Evolutionary conservation across 2,888 invertebrate species (phyloP).

Genomic region (Drosophila nr. perissopoda): DNA sequence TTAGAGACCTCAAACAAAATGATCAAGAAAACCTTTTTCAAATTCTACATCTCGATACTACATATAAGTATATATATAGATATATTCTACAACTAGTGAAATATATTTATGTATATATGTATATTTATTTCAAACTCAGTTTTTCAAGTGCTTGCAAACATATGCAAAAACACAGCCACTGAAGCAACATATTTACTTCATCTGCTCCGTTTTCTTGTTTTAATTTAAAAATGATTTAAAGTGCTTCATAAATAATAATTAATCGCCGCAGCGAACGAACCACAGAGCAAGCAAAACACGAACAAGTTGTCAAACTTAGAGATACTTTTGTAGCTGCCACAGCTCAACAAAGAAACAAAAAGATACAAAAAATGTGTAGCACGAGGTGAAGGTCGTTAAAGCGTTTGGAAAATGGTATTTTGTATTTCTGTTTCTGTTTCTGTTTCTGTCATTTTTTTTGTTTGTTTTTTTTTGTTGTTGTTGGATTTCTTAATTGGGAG

Average conservation of each 20-base stretch:
- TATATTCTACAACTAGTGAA: too few relatives aligned
- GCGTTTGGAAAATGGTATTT: slow-evolving; percentile 48
- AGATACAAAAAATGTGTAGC: slow-evolving; percentile 26
- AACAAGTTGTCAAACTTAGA: slow-evolving; percentile 22
- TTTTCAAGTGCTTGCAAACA: neutral
- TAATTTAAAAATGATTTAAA: neutral
- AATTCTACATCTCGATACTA: neutral
- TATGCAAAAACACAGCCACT: neutral
- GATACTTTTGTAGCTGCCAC: slow-evolving; percentile 21
- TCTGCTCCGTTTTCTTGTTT: neutral
- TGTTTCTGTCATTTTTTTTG: neutral
- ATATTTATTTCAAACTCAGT: neutral
- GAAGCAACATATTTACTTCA: neutral
- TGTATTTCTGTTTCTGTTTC: slow-evolving; percentile 17
- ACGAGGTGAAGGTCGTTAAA: slow-evolving; percentile 72
- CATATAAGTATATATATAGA: neutral
- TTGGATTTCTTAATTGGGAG: slow-evolving; percentile 24
- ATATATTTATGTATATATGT: neutral
- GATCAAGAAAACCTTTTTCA: too few relatives aligned
- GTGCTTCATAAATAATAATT: neutral
- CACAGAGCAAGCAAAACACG: slow-evolving; percentile 18
- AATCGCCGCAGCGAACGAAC: neutral
- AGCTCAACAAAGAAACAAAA: slow-evolving; percentile 1
- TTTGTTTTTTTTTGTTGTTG: neutral
- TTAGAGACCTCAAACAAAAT: too few relatives aligned